Evolutionary conservation across 1,140 invertebrate species (phyloP).

Genomic region (Drosophila takahashii): DNA sequence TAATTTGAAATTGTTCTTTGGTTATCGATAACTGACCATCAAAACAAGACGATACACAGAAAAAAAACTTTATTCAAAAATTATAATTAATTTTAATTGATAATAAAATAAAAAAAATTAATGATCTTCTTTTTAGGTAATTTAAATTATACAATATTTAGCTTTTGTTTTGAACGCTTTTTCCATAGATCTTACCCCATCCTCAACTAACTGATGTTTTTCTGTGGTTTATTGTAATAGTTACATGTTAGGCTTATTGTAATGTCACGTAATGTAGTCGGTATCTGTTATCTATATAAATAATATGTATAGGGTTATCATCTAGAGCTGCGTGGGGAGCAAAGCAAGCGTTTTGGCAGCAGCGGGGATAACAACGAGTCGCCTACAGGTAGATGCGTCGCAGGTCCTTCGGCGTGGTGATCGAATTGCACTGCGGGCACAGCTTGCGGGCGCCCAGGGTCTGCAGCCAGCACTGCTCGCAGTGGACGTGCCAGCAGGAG

Average conservation of each 20-base stretch:
- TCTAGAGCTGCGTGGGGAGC: conserved; percentile 25
- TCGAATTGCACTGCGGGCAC: conserved; percentile 97
- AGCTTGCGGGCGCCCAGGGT: conserved; percentile 96
- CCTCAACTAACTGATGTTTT: background rate
- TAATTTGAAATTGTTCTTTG: background rate
- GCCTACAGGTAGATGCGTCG: conserved; percentile 94
- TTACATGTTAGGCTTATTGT: conserved; percentile 72
- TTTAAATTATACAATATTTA: too few relatives aligned
- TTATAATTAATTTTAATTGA: background rate
- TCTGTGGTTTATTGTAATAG: conserved; percentile 64
- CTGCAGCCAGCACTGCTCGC: conserved; percentile 96
- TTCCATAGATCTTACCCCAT: background rate
- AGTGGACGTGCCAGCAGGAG: conserved; percentile 98
- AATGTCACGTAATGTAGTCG: conserved; percentile 70
- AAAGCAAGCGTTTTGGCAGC: conserved; percentile 20
- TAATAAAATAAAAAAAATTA: background rate
- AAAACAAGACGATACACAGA: background rate
- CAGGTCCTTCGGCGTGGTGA: conserved; percentile 94
- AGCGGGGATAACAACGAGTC: conserved; percentile 42
- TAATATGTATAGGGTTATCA: conserved; percentile 51
- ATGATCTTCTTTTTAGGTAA: too few relatives aligned
- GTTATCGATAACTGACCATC: background rate
- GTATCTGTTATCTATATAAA: conserved; percentile 54
- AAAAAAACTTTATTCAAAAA: too few relatives aligned
- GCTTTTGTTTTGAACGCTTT: background rate